phyloP scores from a whole-genome alignment of 2,113 vertebrate species.

The Synchiropus splendidus region DNA sequence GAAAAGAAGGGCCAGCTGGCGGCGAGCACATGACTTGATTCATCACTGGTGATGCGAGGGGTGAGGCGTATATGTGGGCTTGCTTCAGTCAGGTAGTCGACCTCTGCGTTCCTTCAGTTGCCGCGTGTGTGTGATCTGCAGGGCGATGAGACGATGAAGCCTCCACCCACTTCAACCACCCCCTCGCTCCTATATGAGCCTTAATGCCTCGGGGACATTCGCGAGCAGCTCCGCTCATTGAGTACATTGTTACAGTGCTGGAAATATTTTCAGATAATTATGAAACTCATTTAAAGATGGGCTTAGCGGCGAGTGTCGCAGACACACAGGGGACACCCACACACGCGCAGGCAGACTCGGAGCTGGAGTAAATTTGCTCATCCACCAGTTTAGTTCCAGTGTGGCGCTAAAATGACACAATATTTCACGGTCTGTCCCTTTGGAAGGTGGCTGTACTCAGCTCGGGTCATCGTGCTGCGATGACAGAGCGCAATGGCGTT shows the following conservation, averaged over 20 bases:
- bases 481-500: conserved; percentile 11
- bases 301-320: conserved; percentile 16
- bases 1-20: conserved; percentile 18
- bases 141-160: conserved; percentile 41
- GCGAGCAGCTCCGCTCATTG: conserved; percentile 24
- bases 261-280: conserved; percentile 55
- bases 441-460: conserved; percentile 43
- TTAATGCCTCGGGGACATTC: conserved; percentile 40
- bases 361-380: conserved; percentile 50
- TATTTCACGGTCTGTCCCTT: conserved; percentile 48
- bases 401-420: conserved; percentile 46
- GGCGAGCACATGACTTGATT: conserved; percentile 41
- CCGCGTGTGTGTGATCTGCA: conserved; percentile 22
- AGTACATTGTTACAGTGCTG: conserved; percentile 46
- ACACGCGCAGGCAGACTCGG: conserved; percentile 17
- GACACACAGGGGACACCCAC: not conserved
- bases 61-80: conserved; percentile 9
- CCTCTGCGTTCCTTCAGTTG: conserved; percentile 10
- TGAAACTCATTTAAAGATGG: conserved; percentile 36
- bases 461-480: conserved; percentile 9
- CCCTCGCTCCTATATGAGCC: conserved; percentile 29
- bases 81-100: conserved; percentile 22
- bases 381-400: conserved; percentile 51
- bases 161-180: conserved; percentile 45
- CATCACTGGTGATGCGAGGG: conserved; percentile 28